Evolutionary conservation across 2,888 invertebrate species (phyloP).

Genomic region (Synergus itoensis): DNA sequence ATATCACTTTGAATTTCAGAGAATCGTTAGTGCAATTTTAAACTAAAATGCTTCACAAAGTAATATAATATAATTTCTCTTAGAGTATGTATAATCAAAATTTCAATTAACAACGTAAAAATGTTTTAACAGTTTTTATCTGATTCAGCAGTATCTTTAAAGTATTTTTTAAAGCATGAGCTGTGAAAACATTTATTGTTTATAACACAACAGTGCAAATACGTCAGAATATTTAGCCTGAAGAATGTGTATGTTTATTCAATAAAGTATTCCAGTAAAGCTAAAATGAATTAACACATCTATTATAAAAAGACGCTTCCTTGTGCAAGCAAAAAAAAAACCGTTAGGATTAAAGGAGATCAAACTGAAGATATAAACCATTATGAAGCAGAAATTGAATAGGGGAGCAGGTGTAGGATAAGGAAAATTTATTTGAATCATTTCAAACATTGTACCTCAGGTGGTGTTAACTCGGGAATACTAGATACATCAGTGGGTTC

Average conservation of each 20-base stretch:
- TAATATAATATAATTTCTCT: not conserved
- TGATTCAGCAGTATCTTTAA: not conserved
- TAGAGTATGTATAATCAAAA: too few relatives aligned
- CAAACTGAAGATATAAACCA: not conserved
- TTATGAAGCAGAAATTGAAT: not conserved
- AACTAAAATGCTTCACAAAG: not conserved
- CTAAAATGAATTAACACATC: not conserved
- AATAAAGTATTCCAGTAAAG: not conserved
- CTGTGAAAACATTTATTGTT: not conserved
- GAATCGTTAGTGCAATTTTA: not conserved
- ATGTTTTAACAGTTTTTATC: not conserved
- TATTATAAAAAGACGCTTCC: conserved; percentile 15
- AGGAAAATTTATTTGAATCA: not conserved
- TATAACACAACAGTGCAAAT: not conserved
- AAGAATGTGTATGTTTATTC: not conserved
- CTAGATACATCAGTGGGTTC: conserved; percentile 69
- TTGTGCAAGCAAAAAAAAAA: not conserved
- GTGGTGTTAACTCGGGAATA: conserved; percentile 74
- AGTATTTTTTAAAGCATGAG: too few relatives aligned
- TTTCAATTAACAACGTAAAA: not conserved
- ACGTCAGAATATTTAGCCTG: not conserved
- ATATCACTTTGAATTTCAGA: not conserved
- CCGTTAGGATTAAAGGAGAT: conserved; percentile 9
- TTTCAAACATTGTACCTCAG: conserved; percentile 67
- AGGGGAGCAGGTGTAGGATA: not conserved